Evolutionary conservation across 2,113 vertebrate genomes (phyloP).

Genomic region (Chaetodon trifascialis): DNA sequence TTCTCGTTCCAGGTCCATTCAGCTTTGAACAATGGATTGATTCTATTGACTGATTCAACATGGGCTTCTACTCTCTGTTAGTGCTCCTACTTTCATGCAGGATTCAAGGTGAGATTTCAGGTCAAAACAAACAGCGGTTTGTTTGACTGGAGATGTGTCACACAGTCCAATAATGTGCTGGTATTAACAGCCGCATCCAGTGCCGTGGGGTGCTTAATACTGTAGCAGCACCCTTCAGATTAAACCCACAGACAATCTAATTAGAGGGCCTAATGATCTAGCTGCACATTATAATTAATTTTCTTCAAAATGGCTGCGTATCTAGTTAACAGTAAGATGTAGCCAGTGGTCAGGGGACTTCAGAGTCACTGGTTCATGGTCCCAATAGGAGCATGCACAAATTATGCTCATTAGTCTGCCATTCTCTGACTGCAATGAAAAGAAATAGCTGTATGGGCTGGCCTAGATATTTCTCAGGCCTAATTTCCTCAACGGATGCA

Average conservation of each 20-base stretch:
- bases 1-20: conserved; percentile 46
- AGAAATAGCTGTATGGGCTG: conserved; percentile 46
- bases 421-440: conserved; percentile 55
- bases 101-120: conserved; percentile 70
- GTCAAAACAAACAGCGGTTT: conserved; percentile 28
- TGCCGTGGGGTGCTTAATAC: conserved; percentile 9
- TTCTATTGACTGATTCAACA: conserved; percentile 46
- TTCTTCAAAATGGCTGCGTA: conserved; percentile 46
- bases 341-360: conserved; percentile 42
- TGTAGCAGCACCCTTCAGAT: conserved; percentile 16
- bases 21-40: conserved; percentile 54
- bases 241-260: conserved; percentile 48
- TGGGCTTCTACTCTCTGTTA: conserved; percentile 55
- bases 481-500: conserved; percentile 64
- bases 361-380: conserved; percentile 56
- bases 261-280: conserved; percentile 56
- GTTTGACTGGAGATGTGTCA: conserved; percentile 17
- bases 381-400: conserved; percentile 41
- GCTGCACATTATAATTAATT: conserved; percentile 49
- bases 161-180: conserved; percentile 13
- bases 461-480: conserved; percentile 63
- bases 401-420: conserved; percentile 58
- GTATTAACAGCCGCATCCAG: conserved; percentile 23
- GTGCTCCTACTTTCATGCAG: conserved; percentile 61
- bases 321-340: conserved; percentile 46